Evolutionary conservation across 2,113 vertebrate species (phyloP).

Genomic region (Nothocercus nigrocapillus): DNA sequence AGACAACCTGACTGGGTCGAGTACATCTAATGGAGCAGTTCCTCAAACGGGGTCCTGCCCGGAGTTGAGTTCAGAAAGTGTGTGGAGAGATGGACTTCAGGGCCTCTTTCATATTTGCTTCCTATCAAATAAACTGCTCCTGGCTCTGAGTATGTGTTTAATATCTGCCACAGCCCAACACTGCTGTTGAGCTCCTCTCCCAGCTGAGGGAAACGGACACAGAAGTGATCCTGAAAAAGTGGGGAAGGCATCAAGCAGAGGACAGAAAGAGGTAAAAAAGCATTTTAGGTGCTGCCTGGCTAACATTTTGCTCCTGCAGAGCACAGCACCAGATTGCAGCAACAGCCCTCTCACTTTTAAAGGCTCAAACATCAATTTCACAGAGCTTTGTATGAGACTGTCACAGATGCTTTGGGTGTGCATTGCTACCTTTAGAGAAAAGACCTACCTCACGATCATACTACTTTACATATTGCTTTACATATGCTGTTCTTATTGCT

Average conservation of each 20-base stretch:
- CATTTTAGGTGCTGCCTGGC: neutral
- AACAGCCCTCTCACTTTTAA: neutral
- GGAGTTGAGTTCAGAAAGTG: neutral
- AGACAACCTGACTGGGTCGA: neutral
- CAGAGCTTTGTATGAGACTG: neutral
- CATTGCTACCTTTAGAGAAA: neutral
- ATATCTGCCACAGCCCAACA: neutral
- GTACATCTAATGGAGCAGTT: neutral
- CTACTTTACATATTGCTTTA: neutral
- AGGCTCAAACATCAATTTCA: neutral
- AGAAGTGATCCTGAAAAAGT: neutral
- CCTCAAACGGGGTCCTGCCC: neutral
- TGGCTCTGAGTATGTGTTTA: fast-evolving
- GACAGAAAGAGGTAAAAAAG: neutral
- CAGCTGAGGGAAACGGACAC: neutral
- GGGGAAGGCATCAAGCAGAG: neutral
- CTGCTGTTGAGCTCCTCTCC: no score
- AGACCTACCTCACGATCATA: neutral
- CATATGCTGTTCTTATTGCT: neutral
- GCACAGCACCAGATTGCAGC: neutral
- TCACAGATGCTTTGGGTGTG: neutral
- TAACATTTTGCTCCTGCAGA: neutral
- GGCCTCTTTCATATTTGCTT: neutral
- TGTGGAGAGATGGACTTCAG: neutral
- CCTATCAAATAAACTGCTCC: neutral